phyloP scores from a whole-genome alignment of 2,113 vertebrate genomes.

The Pseudolaguvia tuberculata region DNA sequence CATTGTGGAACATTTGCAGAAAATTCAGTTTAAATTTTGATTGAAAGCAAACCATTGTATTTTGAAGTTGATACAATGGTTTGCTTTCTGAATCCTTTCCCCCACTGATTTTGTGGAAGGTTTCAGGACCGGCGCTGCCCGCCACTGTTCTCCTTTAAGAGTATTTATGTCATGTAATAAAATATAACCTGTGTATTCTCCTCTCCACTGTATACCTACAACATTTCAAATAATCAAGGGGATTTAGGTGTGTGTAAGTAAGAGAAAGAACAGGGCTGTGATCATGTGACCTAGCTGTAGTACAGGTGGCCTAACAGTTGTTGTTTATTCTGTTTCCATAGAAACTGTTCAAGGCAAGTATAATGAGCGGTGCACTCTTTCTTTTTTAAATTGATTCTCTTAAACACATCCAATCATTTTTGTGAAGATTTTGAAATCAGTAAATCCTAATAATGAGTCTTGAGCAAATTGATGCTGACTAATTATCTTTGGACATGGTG shows the following conservation, averaged over 20 bases:
- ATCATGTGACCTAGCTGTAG: slow-evolving; percentile 16
- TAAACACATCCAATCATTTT: slow-evolving; percentile 14
- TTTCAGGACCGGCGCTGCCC: slow-evolving; percentile 56
- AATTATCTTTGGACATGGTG: not conserved
- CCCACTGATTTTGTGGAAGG: slow-evolving; percentile 54
- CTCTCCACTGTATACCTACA: slow-evolving; percentile 12
- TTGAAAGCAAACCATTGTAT: no score
- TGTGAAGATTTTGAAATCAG: slow-evolving; percentile 11
- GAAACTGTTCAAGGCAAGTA: slow-evolving; percentile 99
- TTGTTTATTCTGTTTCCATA: slow-evolving; percentile 87
- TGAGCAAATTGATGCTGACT: not conserved
- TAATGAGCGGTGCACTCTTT: slow-evolving; percentile 59
- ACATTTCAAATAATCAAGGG: not conserved
- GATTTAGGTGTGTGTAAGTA: not conserved
- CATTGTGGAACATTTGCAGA: no score
- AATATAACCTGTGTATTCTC: slow-evolving; percentile 10
- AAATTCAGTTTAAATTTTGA: no score
- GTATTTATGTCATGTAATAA: not conserved
- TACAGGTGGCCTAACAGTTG: slow-evolving; percentile 63
- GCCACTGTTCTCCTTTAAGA: slow-evolving; percentile 25
- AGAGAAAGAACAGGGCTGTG: not conserved
- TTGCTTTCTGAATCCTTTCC: not conserved
- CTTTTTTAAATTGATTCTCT: slow-evolving; percentile 56
- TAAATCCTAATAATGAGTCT: no score
- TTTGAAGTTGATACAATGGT: not conserved